Evolutionary conservation across 2,113 vertebrate species (phyloP).

Genomic region (Hydrochoerus hydrochaeris): DNA sequence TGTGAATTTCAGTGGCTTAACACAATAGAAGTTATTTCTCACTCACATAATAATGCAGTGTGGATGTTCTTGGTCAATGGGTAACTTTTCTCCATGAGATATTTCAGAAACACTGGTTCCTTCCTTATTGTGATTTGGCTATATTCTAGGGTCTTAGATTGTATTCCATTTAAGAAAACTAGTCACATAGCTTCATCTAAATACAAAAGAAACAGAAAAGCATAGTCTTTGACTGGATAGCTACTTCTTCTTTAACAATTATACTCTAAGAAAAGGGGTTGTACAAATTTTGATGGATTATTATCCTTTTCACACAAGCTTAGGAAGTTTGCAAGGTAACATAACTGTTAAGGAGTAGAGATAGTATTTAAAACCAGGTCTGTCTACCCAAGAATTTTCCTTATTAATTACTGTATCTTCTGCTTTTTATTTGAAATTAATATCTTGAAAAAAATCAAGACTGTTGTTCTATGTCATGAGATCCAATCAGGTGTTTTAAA

Average conservation of each 20-base stretch:
- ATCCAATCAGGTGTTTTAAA: neutral
- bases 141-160: neutral
- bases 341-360: neutral
- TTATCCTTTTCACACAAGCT: neutral
- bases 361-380: neutral
- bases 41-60: neutral
- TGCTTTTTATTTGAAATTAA: neutral
- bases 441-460: neutral
- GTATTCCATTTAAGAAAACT: slow-evolving; percentile 12
- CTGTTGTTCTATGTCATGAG: neutral
- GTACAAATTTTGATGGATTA: neutral
- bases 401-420: neutral
- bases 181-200: neutral
- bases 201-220: neutral
- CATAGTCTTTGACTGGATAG: neutral
- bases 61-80: neutral
- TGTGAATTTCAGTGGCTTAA: neutral
- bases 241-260: neutral
- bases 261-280: neutral
- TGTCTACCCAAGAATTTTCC: neutral
- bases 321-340: slow-evolving; percentile 6
- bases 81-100: neutral
- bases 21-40: neutral
- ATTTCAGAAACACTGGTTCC: neutral
- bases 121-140: neutral